Evolutionary conservation across 35 echinoderm and acorn worm species (phyloP).

Genomic region (Patiria miniata): DNA sequence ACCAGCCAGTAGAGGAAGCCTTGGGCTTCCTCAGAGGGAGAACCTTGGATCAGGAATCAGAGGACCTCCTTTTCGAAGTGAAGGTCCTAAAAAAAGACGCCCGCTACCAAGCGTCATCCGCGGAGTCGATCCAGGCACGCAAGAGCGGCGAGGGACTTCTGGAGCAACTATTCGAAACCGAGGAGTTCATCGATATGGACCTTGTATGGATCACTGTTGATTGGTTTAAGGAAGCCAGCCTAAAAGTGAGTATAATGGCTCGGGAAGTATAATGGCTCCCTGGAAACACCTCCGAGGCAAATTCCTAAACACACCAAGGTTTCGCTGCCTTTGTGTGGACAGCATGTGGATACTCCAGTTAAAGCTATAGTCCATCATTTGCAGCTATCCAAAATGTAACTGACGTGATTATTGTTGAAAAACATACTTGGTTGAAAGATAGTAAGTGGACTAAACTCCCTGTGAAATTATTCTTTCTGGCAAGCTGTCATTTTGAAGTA

Average conservation of each 20-base stretch:
- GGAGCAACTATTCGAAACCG: not conserved
- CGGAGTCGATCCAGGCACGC: constrained; percentile 6
- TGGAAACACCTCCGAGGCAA: too few species aligned
- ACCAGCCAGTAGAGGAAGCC: not conserved
- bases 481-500: too few species aligned
- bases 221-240: constrained; percentile 25
- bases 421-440: too few species aligned
- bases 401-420: too few species aligned
- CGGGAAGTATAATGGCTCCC: too few species aligned
- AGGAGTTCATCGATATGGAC: not conserved
- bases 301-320: too few species aligned
- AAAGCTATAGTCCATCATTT: too few species aligned
- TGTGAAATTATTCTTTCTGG: too few species aligned
- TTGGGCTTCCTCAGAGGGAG: not conserved
- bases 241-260: constrained; percentile 19
- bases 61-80: not conserved
- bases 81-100: not conserved
- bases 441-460: too few species aligned
- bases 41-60: not conserved
- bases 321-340: too few species aligned
- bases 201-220: not conserved
- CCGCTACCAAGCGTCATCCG: not conserved
- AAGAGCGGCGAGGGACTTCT: constrained; percentile 6
- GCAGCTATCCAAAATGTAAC: too few species aligned
- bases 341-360: too few species aligned